Evolutionary conservation across 2,113 vertebrate species (phyloP).

Genomic region (Amphiprion percula): DNA sequence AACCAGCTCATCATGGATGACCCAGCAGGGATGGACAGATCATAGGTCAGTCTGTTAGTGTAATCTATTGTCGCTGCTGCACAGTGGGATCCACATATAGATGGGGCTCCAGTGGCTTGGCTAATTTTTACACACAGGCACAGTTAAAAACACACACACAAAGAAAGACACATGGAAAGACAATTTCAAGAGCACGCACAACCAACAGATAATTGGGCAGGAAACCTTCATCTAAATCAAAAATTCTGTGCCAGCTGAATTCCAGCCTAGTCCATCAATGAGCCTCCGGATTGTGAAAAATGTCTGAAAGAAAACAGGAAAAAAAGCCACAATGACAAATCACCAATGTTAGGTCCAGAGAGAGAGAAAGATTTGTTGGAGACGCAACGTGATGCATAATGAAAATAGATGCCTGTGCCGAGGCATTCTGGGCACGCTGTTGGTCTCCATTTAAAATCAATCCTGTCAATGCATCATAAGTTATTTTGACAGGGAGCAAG

Average conservation of each 20-base stretch:
- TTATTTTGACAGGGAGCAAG: conserved; percentile 84
- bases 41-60: conserved; percentile 31
- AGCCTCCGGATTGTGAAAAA: conserved; percentile 69
- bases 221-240: conserved; percentile 72
- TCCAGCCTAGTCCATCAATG: conserved; percentile 69
- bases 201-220: conserved; percentile 68
- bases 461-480: conserved; percentile 81
- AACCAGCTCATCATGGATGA: conserved; percentile 33
- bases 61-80: conserved; percentile 31
- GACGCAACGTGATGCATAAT: conserved; percentile 74
- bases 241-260: conserved; percentile 68
- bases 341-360: conserved; percentile 64
- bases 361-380: conserved; percentile 76
- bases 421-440: conserved; percentile 70
- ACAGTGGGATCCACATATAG: conserved; percentile 26
- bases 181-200: conserved; percentile 16
- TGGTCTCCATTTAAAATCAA: conserved; percentile 82
- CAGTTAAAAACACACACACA: conserved; percentile 21
- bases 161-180: conserved; percentile 31
- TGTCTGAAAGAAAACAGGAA: conserved; percentile 64
- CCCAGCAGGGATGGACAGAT: conserved; percentile 37
- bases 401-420: conserved; percentile 74
- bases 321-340: conserved; percentile 77
- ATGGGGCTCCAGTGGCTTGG: conserved; percentile 35
- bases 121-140: conserved; percentile 41